phyloP scores from a whole-genome alignment of 2,113 vertebrate genomes.

The Thermophis baileyi region DNA sequence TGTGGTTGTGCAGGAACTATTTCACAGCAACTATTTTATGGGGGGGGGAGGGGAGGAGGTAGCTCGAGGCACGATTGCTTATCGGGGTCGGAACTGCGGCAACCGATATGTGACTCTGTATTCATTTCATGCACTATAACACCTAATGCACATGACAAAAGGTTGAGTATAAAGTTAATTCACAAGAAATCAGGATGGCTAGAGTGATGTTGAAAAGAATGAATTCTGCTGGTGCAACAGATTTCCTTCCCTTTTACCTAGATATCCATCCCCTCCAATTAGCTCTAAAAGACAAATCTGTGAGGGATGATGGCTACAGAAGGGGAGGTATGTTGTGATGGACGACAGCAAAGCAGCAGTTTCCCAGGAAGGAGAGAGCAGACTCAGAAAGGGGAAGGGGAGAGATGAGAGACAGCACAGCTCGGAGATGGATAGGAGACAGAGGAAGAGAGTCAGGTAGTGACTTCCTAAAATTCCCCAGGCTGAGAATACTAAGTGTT shows the following conservation, averaged over 20 bases:
- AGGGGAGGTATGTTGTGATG: too few species aligned
- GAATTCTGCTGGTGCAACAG: not conserved
- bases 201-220: not conserved
- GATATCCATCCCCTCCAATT: too few species aligned
- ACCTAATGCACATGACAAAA: conserved; percentile 67
- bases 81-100: conserved; percentile 56
- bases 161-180: conserved; percentile 63
- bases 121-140: conserved; percentile 73
- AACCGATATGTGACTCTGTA: conserved; percentile 63
- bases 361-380: not conserved
- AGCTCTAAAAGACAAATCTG: not conserved
- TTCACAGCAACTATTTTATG: conserved; percentile 61
- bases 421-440: not conserved
- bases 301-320: not conserved
- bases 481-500: not conserved
- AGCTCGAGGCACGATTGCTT: conserved; percentile 59
- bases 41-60: not conserved
- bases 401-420: not conserved
- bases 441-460: not conserved
- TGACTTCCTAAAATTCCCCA: not conserved
- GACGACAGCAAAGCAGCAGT: not conserved
- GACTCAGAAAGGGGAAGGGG: not conserved
- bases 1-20: conserved; percentile 62
- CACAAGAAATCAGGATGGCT: conserved; percentile 45
- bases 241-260: conserved; percentile 24